Percentiles rank a stretch among this genome's conserved stretches.
These are phyloP conservation scores for Aleadryas rufinucha DNA, from an alignment of 2,113 vertebrate species.

Conservation along the genomic window DNA sequence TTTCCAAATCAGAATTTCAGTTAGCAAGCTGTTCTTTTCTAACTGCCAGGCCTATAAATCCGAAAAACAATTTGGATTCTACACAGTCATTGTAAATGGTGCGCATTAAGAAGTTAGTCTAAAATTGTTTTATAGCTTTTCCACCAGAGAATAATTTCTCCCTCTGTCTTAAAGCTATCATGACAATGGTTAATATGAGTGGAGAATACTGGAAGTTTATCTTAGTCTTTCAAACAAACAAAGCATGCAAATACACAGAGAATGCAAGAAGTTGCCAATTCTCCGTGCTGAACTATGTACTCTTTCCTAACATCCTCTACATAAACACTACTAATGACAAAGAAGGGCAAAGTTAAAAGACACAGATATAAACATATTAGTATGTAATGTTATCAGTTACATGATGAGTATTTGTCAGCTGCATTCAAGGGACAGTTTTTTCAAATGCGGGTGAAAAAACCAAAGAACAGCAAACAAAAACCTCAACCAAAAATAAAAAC, in stretches of 20 bases:
- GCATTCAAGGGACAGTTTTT: not conserved
- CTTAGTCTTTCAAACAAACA: not conserved
- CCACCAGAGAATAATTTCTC: not conserved
- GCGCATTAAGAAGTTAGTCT: not conserved
- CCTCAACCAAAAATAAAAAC: not conserved
- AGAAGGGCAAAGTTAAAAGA: not conserved
- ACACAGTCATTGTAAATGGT: not conserved
- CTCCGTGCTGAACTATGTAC: not conserved
- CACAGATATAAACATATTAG: not conserved
- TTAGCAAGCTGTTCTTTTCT: constrained; percentile 14
- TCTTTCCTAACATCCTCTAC: not conserved
- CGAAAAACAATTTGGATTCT: not conserved
- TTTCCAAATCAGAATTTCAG: not conserved
- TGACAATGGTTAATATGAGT: not conserved
- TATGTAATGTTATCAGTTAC: not conserved
- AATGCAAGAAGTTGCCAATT: not conserved
- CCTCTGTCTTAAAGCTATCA: not conserved
- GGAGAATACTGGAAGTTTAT: not conserved
- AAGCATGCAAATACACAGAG: not conserved
- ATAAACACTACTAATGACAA: not conserved
- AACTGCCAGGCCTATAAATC: constrained; percentile 17
- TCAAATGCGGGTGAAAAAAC: not conserved
- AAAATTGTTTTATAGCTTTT: not conserved
- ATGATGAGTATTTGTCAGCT: not conserved
- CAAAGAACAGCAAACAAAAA: not conserved